Percentiles rank a stretch among this genome's conserved stretches.
These are phyloP conservation scores for Ormia ochracea DNA, from an alignment of 2,888 invertebrate species.

Conservation along the genomic window DNA sequence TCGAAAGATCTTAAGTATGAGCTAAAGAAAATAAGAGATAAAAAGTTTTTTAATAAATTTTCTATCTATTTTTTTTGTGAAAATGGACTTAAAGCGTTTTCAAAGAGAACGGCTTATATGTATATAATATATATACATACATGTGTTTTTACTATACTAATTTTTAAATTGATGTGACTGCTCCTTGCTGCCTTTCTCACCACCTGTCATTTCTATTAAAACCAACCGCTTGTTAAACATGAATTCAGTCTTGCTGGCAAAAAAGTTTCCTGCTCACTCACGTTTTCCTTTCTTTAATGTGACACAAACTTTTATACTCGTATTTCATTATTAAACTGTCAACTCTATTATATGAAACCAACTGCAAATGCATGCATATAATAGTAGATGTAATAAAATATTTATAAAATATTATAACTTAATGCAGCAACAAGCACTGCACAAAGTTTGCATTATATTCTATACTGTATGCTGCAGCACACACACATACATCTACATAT, in stretches of 20 bases:
- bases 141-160: background rate
- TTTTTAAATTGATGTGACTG: background rate
- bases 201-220: background rate
- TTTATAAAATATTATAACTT: constrained; percentile 46
- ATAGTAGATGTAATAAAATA: constrained; percentile 54
- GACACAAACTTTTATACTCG: constrained; percentile 7
- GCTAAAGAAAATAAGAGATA: no score
- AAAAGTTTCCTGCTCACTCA: background rate
- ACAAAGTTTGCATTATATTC: background rate
- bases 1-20: no score
- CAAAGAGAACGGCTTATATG: no score
- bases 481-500: no score
- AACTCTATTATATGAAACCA: constrained; percentile 42
- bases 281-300: constrained; percentile 10
- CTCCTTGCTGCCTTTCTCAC: background rate
- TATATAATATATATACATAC: no score
- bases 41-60: no score
- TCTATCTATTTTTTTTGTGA: no score
- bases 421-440: background rate
- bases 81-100: no score
- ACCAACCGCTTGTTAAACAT: background rate
- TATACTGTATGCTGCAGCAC: constrained; percentile 7
- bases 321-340: constrained; percentile 15
- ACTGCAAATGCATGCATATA: constrained; percentile 37
- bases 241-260: background rate